Evolutionary conservation across 2,113 vertebrate species (phyloP).

Genomic region (Turnix velox): DNA sequence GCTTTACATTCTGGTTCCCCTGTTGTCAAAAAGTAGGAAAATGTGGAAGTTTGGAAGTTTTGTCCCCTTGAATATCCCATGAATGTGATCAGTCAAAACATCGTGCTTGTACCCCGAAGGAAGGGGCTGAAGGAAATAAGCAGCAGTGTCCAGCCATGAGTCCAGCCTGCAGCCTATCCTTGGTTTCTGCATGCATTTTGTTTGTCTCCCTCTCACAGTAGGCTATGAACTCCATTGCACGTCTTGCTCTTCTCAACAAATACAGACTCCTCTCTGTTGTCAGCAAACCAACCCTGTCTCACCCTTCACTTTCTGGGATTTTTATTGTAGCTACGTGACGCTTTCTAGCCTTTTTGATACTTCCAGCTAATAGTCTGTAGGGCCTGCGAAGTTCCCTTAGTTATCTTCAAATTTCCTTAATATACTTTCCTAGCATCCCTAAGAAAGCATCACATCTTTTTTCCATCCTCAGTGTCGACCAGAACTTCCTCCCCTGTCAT

Average conservation of each 20-base stretch:
- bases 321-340: not conserved
- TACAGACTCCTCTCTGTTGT: not conserved
- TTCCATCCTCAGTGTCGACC: not conserved
- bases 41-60: accelerated
- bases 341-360: not conserved
- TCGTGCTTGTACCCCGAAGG: not conserved
- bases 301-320: not conserved
- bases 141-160: not conserved
- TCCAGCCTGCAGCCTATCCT: not conserved
- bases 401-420: not conserved
- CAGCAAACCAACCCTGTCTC: not conserved
- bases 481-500: not conserved
- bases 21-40: not conserved
- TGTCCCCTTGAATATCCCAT: accelerated
- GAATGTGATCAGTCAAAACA: not conserved
- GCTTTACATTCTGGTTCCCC: not conserved
- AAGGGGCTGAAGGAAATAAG: not conserved
- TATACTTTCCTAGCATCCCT: not conserved
- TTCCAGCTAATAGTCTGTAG: not conserved
- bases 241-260: not conserved
- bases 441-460: not conserved
- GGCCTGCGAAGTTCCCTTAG: not conserved
- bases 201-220: not conserved
- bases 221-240: not conserved
- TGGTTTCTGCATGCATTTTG: not conserved